These are phyloP conservation scores for Parapsyche elsis DNA, from an alignment of 1,140 invertebrate species.

Conservation along the genomic window DNA sequence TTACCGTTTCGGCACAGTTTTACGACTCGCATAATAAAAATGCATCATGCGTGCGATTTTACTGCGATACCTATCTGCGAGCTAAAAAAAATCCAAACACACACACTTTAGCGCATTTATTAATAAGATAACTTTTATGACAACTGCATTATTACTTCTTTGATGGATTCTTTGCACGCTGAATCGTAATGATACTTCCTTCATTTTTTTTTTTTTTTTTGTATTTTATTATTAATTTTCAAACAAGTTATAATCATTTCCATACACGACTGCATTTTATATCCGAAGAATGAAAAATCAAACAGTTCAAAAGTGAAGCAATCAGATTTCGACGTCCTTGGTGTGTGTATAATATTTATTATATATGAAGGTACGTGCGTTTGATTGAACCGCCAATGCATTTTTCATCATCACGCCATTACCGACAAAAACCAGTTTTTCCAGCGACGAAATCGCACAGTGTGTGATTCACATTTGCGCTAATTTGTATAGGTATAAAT, in stretches of 20 bases:
- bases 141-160: slow-evolving; percentile 18
- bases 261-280: slow-evolving; percentile 4
- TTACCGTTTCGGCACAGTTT: neutral
- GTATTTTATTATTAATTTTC: neutral
- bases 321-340: slow-evolving; percentile 32
- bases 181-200: slow-evolving; percentile 26
- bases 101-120: slow-evolving; percentile 2
- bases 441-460: neutral
- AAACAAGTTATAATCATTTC: neutral
- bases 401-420: slow-evolving; percentile 24
- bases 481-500: no score
- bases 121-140: slow-evolving; percentile 29
- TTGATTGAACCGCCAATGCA: neutral
- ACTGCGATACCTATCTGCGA: neutral
- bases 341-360: neutral
- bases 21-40: slow-evolving; percentile 37
- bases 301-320: slow-evolving; percentile 12
- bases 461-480: no score
- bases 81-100: neutral
- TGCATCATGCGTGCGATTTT: slow-evolving; percentile 31
- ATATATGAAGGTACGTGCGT: neutral
- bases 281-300: neutral
- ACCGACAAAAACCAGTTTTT: neutral
- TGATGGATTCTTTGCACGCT: neutral
- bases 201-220: slow-evolving; percentile 23